These are phyloP conservation scores for Halichoerus grypus DNA, from an alignment of 2,113 vertebrate species.

Conservation along the genomic window DNA sequence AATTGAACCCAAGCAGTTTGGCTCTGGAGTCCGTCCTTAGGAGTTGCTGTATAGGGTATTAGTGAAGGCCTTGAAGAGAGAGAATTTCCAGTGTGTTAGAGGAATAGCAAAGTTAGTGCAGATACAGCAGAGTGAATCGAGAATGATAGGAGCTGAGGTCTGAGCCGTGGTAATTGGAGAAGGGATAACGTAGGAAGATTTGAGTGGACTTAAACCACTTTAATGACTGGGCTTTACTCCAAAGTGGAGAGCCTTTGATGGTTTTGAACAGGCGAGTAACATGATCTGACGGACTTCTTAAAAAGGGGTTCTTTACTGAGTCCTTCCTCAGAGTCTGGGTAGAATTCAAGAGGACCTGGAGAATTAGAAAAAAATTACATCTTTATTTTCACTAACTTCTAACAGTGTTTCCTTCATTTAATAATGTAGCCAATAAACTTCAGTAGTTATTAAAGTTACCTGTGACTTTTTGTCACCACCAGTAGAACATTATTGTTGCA, in stretches of 20 bases:
- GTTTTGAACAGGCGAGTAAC: neutral
- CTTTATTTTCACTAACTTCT: slow-evolving; percentile 29
- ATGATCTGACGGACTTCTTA: neutral
- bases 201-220: neutral
- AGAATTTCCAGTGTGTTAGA: neutral
- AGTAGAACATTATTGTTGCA: slow-evolving; percentile 9
- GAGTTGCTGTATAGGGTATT: neutral
- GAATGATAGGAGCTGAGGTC: neutral
- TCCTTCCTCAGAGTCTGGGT: neutral
- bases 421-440: neutral
- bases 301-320: neutral
- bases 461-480: slow-evolving; percentile 37
- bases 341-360: neutral
- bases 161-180: neutral
- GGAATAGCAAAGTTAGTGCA: neutral
- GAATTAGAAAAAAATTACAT: neutral
- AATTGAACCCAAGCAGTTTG: neutral
- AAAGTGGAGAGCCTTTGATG: neutral
- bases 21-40: neutral
- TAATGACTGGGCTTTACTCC: neutral
- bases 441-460: neutral
- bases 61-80: neutral
- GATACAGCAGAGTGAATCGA: neutral
- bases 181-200: neutral
- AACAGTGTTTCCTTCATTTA: slow-evolving; percentile 8